Base-by-base conservation (phyloP, 2,888 invertebrate species). In the Dilophus febrilis region DNA sequence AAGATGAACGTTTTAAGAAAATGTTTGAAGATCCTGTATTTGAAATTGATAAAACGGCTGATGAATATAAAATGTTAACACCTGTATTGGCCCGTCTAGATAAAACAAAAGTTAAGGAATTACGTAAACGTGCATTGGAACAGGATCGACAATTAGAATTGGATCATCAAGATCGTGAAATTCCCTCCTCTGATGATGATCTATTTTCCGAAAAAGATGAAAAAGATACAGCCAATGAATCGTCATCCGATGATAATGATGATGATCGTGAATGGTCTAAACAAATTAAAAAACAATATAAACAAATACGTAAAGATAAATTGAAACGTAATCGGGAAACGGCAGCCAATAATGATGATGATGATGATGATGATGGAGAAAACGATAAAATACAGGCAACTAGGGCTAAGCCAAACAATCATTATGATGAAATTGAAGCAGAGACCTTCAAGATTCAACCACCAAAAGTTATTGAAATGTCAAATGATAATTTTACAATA, bases 1-100 rank as follows among this genome's bases (percentile, higher is more conserved):
- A 77, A 51, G 97, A 98, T 59, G 70, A 80, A 46, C 73, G 97
- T 51, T 98, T 98, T 63, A 82, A 84, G 64, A 77, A 74, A 2
- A 64, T 98, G 56, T 98, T 98, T 61, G 77, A 74, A 50, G 86
- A 97, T 65, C 79, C 88, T 11, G 88, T 92, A 55, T 97, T 86
- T 60, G 79, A 91, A 62, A 81, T 95, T 41, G 85, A 94, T 56
- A 80, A 74, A 51, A 75, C 75, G 53, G 77, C 85, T 37, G 86
- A 88, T 51, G 91, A 92, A 56, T 97, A 75, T 58, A 71, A 79
- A 49, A 66, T 94, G 44, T 64, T 92, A 16, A 90, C 92, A 59
- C 92, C 92, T 16, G 86, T 90, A 4, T 66, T 94, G 29, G 80
- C 86, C 27, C 77, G 84, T 49, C 58, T 88, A 38, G 83, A 84